Percentiles rank a stretch among this genome's conserved stretches.
Evolutionary conservation across 2,797 vertebrate species (phyloP).

Genomic region (Anabas testudineus): DNA sequence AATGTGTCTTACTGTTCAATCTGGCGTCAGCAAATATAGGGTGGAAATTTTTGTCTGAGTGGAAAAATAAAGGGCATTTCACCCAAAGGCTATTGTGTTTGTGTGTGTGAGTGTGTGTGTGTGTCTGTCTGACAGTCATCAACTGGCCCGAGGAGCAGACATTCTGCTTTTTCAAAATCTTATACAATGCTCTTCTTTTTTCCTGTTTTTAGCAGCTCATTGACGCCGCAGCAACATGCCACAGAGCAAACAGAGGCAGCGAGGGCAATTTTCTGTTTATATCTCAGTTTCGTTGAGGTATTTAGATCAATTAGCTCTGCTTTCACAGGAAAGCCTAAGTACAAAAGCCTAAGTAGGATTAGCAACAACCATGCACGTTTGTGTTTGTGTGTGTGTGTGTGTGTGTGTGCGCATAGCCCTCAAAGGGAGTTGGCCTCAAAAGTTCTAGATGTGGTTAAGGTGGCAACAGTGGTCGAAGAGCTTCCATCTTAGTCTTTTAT

Average conservation of each 20-base stretch:
- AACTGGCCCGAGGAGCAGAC: constrained; percentile 52
- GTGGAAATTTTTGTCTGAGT: constrained; percentile 57
- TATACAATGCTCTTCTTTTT: constrained; percentile 61
- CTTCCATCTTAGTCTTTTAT: constrained; percentile 53
- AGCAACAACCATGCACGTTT: constrained; percentile 37
- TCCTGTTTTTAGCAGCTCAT: constrained; percentile 17
- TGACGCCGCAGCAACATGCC: constrained; percentile 31
- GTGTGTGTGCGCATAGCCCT: constrained; percentile 13
- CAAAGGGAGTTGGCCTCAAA: constrained; percentile 61
- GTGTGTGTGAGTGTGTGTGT: constrained; percentile 14
- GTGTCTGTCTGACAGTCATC: constrained; percentile 38
- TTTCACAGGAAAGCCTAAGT: constrained; percentile 58
- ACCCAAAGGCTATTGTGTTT: constrained; percentile 45
- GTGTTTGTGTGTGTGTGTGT: constrained; percentile 8
- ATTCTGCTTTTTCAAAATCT: constrained; percentile 40
- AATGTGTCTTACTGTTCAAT: constrained; percentile 32
- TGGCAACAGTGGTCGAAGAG: constrained; percentile 63
- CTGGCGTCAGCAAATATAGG: constrained; percentile 62
- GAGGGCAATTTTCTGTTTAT: constrained; percentile 41
- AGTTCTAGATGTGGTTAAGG: constrained; percentile 67
- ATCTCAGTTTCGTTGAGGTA: constrained; percentile 39
- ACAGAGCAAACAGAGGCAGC: constrained; percentile 38
- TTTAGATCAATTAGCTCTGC: constrained; percentile 61
- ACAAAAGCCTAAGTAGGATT: constrained; percentile 58
- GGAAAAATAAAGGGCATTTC: constrained; percentile 55